Evolutionary conservation across 2,113 vertebrate species (phyloP), one percentile per base, ranked within the genome.

Genomic region (Muntiacus muntjak): DNA sequence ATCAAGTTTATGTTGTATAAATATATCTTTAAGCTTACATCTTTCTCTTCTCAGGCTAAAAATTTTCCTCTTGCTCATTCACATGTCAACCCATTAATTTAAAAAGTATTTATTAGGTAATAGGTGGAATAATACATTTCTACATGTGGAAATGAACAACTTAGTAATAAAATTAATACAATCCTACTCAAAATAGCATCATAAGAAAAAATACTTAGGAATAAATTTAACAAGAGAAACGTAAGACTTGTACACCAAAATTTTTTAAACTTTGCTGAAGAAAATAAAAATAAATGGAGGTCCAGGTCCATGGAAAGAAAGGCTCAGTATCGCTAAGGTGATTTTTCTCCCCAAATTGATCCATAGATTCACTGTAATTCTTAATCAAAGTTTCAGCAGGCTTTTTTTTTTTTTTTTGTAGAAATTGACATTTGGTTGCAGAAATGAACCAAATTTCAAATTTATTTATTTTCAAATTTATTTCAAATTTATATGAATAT

Each of bases 21-120:
- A 33, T 33, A 52, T 14, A 54, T 55, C 16, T 79, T 93, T 89
- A 95, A 89, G 6, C 4, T 92, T 58, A 57, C 23, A 28, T 92
- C 52, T 5, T 93, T 89, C 40, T 86, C 50, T 97, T 11, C 12
- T 92, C 94, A 62, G 16, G 43, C 55, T 95, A 74, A 88, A 86
- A 74, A 23, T 16, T 86, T 97, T 83, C n/a, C 14, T 93, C 43
- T 96, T 94, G 78, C n/a, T 94, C 43, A 95, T 93, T 93, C 52
- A 91, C 21, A 76, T n/a, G 26, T 82, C 33, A 94, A n/a, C 67
- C 36, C 7, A 94, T 87, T 95, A 30, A 76, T 91, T 85, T 90
- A n/a, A 87, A 92, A 94, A 71, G 28, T n/a, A 92, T 87, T 83
- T 93, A 87, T 78, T 87, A 92, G 89, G 7, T 21, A 90, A 78